Conservation (phyloP, 2,888 invertebrate species). For the Glyphotaelius pellucidus region DNA sequence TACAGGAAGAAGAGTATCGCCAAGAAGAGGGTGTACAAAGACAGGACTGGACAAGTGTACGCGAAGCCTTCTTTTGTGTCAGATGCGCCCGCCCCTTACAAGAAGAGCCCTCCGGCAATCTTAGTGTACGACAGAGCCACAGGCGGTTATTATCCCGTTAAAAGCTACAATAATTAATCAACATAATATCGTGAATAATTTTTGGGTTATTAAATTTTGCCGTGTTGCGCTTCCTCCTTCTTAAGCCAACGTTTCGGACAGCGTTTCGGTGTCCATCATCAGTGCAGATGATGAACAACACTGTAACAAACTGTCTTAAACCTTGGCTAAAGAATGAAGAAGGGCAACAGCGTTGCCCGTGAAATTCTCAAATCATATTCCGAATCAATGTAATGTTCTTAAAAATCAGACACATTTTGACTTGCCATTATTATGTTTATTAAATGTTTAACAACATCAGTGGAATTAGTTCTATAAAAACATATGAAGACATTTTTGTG, state of each 20-base stretch:
- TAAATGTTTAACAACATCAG: background rate
- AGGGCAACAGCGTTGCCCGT: too few relatives aligned
- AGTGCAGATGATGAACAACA: too few relatives aligned
- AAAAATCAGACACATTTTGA: background rate
- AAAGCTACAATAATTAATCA: background rate
- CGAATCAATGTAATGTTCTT: background rate
- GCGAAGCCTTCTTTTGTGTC: slow-evolving; percentile 8
- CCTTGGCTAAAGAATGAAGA: too few relatives aligned
- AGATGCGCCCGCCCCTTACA: background rate
- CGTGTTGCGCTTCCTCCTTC: too few relatives aligned
- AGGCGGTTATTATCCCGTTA: slow-evolving; percentile 58
- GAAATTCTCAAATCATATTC: too few relatives aligned
- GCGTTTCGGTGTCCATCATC: too few relatives aligned
- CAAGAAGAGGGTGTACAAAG: slow-evolving; percentile 54
- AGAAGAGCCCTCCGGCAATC: slow-evolving; percentile 52
- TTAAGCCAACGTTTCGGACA: too few relatives aligned
- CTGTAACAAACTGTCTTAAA: too few relatives aligned
- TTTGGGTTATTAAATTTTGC: too few relatives aligned
- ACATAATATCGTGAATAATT: background rate
- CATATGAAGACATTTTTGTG: too few relatives aligned
- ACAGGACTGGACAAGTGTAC: slow-evolving; percentile 55
- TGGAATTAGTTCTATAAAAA: too few relatives aligned
- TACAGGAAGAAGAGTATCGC: slow-evolving; percentile 59
- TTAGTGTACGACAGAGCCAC: slow-evolving; percentile 59
- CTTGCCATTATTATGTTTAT: background rate